Evolutionary conservation across 2,113 vertebrate species (phyloP), one percentile per base, ranked within the genome.

Genomic region (Ifrita kowaldi): DNA sequence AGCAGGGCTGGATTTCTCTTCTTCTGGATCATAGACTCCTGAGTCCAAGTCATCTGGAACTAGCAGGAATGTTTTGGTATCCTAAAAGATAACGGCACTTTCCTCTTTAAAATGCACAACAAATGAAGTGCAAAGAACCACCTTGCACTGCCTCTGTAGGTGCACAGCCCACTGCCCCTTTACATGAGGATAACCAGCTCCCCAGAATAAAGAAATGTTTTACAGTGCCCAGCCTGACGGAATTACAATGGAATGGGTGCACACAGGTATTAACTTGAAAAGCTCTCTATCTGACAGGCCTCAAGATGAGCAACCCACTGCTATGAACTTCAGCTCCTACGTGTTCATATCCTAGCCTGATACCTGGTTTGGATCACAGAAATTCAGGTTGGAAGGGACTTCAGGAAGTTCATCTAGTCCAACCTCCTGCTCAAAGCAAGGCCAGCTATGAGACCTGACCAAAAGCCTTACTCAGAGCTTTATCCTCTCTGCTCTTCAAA

Each of bases 11-110:
- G 94, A 56, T 7, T 84, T 91, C 4, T 22, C 91, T 49, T 77
- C 8, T 4, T 62, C 71, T 62, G 77, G 50, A 41, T 74, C 86
- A 87, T 42, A 76, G 21, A 19, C 69, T 73, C 82, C 73, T 0
- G 96, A 77, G 39, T 97, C 95, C 19, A 86, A 73, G 16, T 96
- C 95, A 7, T 97, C 96, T 12, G 92, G 63, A 90, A 62, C 52
- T 33, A 90, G 78, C 89, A 97, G 94, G 73, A 97, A 91, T 9
- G 85, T 39, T 71, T 90, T 96, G 59, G 74, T 71, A 74, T 92
- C 97, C 98, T 98, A 81, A 95, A 98, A 93, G 27, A 67, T 46
- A 98, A 86, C 4, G 88, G 60, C 9, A 96, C 4, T 6, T 57
- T 64, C 49, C 50, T 74, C 46, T 80, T 76, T 89, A 91, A 95